Base-by-base conservation (phyloP, 2,888 invertebrate species). In the Galeopsomyia nigrocyanea region DNA sequence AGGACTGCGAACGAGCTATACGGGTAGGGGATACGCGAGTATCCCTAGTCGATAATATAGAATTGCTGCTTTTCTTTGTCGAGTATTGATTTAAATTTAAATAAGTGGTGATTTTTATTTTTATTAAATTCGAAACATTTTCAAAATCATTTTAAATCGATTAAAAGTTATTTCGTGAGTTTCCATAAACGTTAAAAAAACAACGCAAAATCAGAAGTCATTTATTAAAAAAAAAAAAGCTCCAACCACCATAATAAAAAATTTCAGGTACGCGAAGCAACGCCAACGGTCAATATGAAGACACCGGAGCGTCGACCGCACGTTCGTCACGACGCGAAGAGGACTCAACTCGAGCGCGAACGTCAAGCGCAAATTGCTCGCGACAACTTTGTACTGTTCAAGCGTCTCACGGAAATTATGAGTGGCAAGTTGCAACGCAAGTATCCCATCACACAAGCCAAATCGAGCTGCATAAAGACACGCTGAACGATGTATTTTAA, bases 371-470 rank as follows among this genome's bases (percentile, higher is more conserved):
- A 80, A 17, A 85, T 86, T 19, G 71, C 80, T 1, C 78, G 80
- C 13, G 82, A 86, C 50, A 86, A 86, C 77, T 86, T 86, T 60
- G 83, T 85, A 21, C 79, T 86, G 0, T 65, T 84, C 53, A 80
- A 79, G 63, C 83, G 84, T 62, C 79, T 86, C 3, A 79, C 78
- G 0, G 80, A 81, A 1, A 86, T 86, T 6, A 86, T 86, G 85
- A 77, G 79, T 19, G 82, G 84, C 2, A 81, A 81, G 50, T 74
- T 71, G 7, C 76, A 57, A 0, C 73, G 77, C 0, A 80, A 81
- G 39, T 78, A 74, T 58, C 78, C 81, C 3, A 63, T 84, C 3
- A 78, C 78, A 2, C 81, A 81, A 75, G 75, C 78, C 21, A 81
- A 79, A 53, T 77, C 81, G 0, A 77, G 79, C 21, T 86, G 84